phyloP scores from a whole-genome alignment of 2,797 vertebrate genomes.

The Scleropages formosus region DNA sequence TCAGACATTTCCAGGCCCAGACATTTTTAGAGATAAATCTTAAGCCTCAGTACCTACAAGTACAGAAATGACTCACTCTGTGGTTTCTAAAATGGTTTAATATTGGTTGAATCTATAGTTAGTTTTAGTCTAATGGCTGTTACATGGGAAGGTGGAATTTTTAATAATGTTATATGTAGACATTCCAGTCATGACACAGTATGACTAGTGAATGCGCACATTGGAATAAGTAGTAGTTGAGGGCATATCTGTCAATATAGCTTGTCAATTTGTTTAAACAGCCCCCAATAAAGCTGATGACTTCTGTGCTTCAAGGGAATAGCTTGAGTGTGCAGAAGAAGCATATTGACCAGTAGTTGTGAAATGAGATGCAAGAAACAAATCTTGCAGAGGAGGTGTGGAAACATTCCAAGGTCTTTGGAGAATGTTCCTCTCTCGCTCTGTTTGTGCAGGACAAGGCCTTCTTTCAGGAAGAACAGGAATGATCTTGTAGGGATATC shows the following conservation, averaged over 20 bases:
- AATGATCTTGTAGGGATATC: conserved; percentile 72
- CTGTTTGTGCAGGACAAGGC: conserved; percentile 71
- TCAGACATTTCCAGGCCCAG: no score
- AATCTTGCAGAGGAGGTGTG: conserved; percentile 44
- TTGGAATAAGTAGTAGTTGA: background rate
- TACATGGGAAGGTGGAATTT: no score
- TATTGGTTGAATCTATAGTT: no score
- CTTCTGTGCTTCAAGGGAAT: conserved; percentile 21
- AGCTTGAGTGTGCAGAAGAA: conserved; percentile 32
- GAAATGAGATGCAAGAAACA: conserved; percentile 22
- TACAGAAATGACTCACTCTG: no score
- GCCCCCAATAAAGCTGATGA: background rate
- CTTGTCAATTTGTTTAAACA: conserved; percentile 48
- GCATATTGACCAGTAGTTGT: conserved; percentile 31
- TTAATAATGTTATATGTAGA: no score
- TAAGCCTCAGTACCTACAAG: no score
- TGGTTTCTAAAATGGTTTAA: no score
- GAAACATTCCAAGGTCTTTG: conserved; percentile 67
- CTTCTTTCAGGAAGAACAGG: conserved; percentile 76
- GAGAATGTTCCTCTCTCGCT: conserved; percentile 71
- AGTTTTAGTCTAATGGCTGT: no score
- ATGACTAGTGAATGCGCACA: background rate
- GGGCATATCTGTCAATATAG: conserved; percentile 34
- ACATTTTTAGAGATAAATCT: no score
- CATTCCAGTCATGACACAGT: no score